phyloP scores from a whole-genome alignment of 2,888 invertebrate genomes.

The Polyommatus iphigenia region DNA sequence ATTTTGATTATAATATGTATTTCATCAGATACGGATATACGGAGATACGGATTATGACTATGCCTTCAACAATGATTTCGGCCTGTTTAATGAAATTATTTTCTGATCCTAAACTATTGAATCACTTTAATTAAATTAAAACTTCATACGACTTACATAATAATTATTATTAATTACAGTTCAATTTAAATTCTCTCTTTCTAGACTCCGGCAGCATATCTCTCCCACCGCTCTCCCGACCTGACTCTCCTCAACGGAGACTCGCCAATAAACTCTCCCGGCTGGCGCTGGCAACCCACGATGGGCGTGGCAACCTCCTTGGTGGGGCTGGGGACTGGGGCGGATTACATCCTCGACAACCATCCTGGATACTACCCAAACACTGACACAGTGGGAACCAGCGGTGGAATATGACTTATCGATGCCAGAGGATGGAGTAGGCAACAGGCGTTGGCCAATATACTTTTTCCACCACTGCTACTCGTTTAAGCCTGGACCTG shows the following conservation, averaged over 20 bases:
- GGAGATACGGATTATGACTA: too few species aligned
- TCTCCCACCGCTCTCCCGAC: slow-evolving; percentile 67
- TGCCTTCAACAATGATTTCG: too few species aligned
- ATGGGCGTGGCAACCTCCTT: slow-evolving; percentile 92
- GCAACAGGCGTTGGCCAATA: background rate
- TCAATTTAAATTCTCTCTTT: slow-evolving; percentile 12
- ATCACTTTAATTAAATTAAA: too few species aligned
- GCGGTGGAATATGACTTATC: background rate
- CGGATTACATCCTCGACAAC: slow-evolving; percentile 58
- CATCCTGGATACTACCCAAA: slow-evolving; percentile 69
- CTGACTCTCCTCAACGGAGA: slow-evolving; percentile 82
- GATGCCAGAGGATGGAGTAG: background rate
- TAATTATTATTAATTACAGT: too few species aligned
- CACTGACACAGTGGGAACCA: slow-evolving; percentile 47
- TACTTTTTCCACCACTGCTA: too few species aligned
- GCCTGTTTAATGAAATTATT: too few species aligned
- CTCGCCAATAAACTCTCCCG: slow-evolving; percentile 92
- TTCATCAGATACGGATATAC: too few species aligned
- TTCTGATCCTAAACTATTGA: too few species aligned
- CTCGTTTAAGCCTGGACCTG: too few species aligned
- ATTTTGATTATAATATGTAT: too few species aligned
- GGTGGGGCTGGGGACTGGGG: slow-evolving; percentile 91
- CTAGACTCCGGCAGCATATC: slow-evolving; percentile 73
- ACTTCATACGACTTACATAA: too few species aligned
- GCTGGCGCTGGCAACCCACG: slow-evolving; percentile 93